Evolutionary conservation across 2,888 invertebrate species (phyloP).

Genomic region (Aricia artaxerxes): DNA sequence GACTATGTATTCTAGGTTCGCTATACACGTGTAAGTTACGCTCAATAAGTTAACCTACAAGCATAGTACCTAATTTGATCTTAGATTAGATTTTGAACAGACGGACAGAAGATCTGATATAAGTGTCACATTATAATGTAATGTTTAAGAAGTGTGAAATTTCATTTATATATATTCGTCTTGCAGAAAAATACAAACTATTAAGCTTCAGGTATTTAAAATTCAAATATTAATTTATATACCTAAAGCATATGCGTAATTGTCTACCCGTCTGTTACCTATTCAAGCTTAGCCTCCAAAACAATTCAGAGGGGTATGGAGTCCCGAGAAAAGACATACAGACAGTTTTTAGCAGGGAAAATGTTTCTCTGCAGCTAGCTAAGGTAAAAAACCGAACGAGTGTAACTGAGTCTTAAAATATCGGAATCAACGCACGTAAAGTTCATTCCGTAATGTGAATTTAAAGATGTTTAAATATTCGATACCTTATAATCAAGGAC

Average conservation of each 20-base stretch:
- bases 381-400: not conserved
- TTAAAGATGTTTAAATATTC: not conserved
- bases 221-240: too few relatives aligned
- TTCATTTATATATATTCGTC: not conserved
- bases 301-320: too few relatives aligned
- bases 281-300: too few relatives aligned
- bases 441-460: not conserved
- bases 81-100: not conserved
- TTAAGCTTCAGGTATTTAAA: not conserved
- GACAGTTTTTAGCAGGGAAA: too few relatives aligned
- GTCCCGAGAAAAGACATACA: too few relatives aligned
- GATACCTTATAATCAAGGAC: constrained; percentile 22
- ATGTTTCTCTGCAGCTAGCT: too few relatives aligned
- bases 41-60: too few relatives aligned
- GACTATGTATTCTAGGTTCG: too few relatives aligned
- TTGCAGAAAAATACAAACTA: not conserved
- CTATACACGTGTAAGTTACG: too few relatives aligned
- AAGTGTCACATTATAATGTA: constrained; percentile 4
- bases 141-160: not conserved
- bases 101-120: not conserved
- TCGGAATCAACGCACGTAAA: not conserved
- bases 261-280: too few relatives aligned
- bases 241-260: too few relatives aligned
- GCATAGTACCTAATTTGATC: not conserved
- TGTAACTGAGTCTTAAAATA: not conserved